A percentile compares a stretch with the other conserved stretches of the same genome.
Conservation (phyloP, 2,888 invertebrate species). For the Agrochola litura region DNA sequence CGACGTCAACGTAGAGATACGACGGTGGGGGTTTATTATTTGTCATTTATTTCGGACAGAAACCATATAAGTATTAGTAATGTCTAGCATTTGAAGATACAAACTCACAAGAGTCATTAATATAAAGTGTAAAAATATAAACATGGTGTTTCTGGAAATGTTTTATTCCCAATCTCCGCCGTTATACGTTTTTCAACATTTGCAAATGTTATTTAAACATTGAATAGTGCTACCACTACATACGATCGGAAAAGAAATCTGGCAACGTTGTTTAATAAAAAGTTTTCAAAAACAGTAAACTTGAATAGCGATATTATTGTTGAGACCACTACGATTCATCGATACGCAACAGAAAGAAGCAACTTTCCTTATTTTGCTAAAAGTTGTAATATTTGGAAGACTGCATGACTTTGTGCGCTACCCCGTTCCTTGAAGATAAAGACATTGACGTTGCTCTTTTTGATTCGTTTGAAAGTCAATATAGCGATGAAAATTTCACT, state of each 20-base stretch:
- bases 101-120: not conserved
- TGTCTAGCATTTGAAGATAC: not conserved
- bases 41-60: no score
- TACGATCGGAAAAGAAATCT: slow-evolving; percentile 1
- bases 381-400: slow-evolving; percentile 22
- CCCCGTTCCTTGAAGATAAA: not conserved
- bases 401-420: not conserved
- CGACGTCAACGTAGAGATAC: no score
- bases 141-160: not conserved
- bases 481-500: slow-evolving; percentile 73
- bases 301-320: not conserved
- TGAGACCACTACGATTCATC: slow-evolving; percentile 13
- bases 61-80: not conserved
- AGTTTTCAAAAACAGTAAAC: not conserved
- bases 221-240: slow-evolving; percentile 8
- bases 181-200: slow-evolving; percentile 35
- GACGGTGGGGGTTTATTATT: no score
- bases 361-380: slow-evolving; percentile 16
- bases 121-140: not conserved
- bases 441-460: slow-evolving; percentile 3
- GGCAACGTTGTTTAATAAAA: slow-evolving; percentile 23
- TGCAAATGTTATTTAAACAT: slow-evolving; percentile 53
- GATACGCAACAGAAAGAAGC: not conserved
- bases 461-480: slow-evolving; percentile 27
- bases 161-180: not conserved